A percentile compares a stretch with the other conserved stretches of the same genome.
Conservation (phyloP, 2,113 vertebrate species). For the Pangasianodon hypophthalmus region DNA sequence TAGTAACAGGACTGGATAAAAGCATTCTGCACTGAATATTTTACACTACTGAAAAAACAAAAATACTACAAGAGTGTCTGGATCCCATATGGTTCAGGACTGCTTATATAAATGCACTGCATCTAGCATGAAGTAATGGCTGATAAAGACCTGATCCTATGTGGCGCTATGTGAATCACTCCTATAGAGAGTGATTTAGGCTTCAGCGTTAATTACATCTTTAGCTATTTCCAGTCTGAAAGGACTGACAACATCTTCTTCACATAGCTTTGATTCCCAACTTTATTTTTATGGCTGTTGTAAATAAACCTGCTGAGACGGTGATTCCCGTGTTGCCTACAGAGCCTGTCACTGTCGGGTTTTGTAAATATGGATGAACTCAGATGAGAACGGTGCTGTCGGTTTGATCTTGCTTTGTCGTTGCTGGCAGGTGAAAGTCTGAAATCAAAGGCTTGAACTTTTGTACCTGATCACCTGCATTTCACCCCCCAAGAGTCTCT, state of each 20-base stretch:
- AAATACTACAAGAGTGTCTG: not conserved
- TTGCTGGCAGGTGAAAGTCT: constrained; percentile 2
- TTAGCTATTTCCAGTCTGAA: not conserved
- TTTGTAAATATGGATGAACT: constrained; percentile 32
- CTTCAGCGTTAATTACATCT: not conserved
- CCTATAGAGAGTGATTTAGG: not conserved
- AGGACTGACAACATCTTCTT: not conserved
- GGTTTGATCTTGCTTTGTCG: constrained; percentile 14
- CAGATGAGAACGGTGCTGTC: not conserved
- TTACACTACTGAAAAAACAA: not conserved
- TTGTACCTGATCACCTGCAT: constrained; percentile 10
- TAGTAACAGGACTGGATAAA: constrained; percentile 4
- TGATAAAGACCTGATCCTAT: not conserved
- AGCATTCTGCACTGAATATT: not conserved
- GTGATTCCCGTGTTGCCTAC: not conserved
- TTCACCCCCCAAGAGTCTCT: not conserved
- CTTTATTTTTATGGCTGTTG: constrained; percentile 6
- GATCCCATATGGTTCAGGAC: not conserved
- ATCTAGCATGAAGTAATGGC: not conserved
- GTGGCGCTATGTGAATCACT: too few species aligned
- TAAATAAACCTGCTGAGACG: constrained; percentile 20
- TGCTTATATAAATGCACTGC: not conserved
- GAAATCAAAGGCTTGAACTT: constrained; percentile 38
- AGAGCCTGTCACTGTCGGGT: not conserved
- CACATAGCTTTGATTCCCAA: constrained; percentile 2